Conservation (phyloP, 1,140 invertebrate genomes). For the Drosophila sp. region DNA sequence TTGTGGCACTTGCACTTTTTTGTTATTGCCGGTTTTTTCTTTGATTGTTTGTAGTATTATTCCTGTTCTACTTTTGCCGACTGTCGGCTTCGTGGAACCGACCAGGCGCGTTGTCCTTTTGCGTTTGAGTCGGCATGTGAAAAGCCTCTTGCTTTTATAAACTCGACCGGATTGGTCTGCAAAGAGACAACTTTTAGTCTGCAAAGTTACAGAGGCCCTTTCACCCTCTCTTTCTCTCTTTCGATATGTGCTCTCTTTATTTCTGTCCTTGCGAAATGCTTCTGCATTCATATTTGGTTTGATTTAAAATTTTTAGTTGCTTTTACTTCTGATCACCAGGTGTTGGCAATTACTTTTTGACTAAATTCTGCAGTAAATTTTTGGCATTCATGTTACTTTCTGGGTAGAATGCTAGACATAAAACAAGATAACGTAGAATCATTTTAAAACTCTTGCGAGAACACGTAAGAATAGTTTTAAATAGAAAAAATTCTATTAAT, state of each 20-base stretch:
- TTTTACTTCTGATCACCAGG: conserved; percentile 48
- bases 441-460: not conserved
- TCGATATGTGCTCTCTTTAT: conserved; percentile 34
- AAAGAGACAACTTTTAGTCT: conserved; percentile 25
- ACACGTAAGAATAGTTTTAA: too few species aligned
- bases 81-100: conserved; percentile 23
- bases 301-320: conserved; percentile 31
- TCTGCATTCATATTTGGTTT: conserved; percentile 33
- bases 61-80: conserved; percentile 20
- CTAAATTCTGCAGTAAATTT: not conserved
- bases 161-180: conserved; percentile 60
- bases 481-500: too few species aligned
- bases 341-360: conserved; percentile 47
- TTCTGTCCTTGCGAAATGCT: conserved; percentile 46
- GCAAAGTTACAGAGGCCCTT: conserved; percentile 29
- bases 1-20: conserved; percentile 42
- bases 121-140: conserved; percentile 76
- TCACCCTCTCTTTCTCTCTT: conserved; percentile 4
- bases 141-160: conserved; percentile 72
- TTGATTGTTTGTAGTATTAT: conserved; percentile 30
- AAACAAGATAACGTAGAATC: not conserved
- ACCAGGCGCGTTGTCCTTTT: conserved; percentile 68
- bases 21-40: conserved; percentile 68
- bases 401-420: too few species aligned
- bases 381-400: too few species aligned